Evolutionary conservation across 2,888 invertebrate genomes (phyloP).

Genomic region (Taenaris catops): DNA sequence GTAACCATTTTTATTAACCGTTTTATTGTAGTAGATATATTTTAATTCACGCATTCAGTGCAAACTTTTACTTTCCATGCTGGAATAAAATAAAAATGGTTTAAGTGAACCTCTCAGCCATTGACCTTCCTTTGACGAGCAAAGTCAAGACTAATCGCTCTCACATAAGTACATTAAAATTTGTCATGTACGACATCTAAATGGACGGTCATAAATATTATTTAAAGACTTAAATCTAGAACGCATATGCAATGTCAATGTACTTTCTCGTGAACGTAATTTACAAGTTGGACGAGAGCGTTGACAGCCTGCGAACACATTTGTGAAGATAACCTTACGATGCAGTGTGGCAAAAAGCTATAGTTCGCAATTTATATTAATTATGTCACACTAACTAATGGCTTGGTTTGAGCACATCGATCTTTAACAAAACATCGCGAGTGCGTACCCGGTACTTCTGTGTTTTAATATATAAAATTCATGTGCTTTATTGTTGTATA

Average conservation of each 20-base stretch:
- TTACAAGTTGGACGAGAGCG: slow-evolving; percentile 35
- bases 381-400: too few species aligned
- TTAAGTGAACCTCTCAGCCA: too few species aligned
- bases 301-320: slow-evolving; percentile 26
- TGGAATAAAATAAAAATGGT: too few species aligned
- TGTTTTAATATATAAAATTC: too few species aligned
- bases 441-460: too few species aligned
- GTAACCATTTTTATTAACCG: too few species aligned
- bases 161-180: slow-evolving; percentile 17
- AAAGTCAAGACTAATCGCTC: slow-evolving; percentile 13
- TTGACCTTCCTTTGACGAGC: slow-evolving; percentile 11
- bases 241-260: slow-evolving; percentile 22
- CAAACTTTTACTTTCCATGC: too few species aligned
- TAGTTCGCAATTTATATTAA: neutral
- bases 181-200: slow-evolving; percentile 20
- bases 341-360: slow-evolving; percentile 1
- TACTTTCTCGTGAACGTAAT: slow-evolving; percentile 51
- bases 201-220: slow-evolving; percentile 20
- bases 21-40: too few species aligned
- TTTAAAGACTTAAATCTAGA: slow-evolving; percentile 23
- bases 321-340: slow-evolving; percentile 6
- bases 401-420: too few species aligned
- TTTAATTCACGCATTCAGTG: too few species aligned
- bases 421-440: too few species aligned
- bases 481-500: too few species aligned